Conservation (phyloP, 2,797 vertebrate species). For the Nyctibius grandis region DNA sequence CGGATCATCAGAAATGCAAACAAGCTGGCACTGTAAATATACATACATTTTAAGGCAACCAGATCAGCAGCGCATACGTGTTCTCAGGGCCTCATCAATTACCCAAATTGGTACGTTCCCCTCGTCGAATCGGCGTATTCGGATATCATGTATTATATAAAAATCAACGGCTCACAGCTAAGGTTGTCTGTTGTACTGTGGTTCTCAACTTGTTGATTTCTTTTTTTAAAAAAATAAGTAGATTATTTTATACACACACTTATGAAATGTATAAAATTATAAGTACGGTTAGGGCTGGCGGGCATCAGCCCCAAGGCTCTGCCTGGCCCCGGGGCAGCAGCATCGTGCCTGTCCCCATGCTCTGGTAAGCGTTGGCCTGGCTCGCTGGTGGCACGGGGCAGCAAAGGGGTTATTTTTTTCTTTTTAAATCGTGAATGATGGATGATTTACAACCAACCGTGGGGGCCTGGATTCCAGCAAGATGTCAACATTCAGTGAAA, state of each 20-base stretch:
- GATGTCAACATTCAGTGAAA: neutral
- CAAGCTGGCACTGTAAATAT: neutral
- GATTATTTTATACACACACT: neutral
- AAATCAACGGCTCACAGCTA: neutral
- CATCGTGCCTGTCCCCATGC: rapidly evolving
- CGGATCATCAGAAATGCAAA: slow-evolving; percentile 55
- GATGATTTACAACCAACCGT: neutral
- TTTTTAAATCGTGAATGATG: neutral
- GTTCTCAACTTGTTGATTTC: neutral
- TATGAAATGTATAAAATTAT: neutral
- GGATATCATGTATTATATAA: neutral
- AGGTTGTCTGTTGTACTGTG: neutral
- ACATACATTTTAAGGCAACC: neutral
- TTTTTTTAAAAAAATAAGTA: neutral
- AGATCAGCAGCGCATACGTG: neutral
- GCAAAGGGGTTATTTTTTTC: neutral
- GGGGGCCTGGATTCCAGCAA: neutral
- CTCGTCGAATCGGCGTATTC: rapidly evolving
- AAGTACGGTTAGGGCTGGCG: neutral
- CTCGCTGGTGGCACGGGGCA: neutral
- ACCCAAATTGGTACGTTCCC: neutral
- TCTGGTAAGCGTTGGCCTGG: neutral
- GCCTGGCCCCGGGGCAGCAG: neutral
- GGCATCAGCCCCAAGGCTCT: rapidly evolving
- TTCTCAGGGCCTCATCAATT: slow-evolving; percentile 19